phyloP scores from a whole-genome alignment of 1,140 invertebrate species.

The Palaemon carinicauda region DNA sequence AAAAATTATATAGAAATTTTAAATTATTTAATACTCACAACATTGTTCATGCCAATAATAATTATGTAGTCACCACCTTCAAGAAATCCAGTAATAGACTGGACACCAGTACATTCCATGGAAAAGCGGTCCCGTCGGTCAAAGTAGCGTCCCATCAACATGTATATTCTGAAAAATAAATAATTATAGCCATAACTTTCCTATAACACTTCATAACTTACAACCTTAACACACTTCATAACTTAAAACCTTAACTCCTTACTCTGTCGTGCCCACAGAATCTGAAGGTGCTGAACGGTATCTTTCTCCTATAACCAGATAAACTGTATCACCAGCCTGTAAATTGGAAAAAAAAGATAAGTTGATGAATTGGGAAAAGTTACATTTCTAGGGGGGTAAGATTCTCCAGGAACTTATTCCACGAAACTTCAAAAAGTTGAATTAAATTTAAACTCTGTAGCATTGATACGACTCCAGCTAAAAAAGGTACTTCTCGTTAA shows the following conservation, averaged over 20 bases:
- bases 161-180: not conserved
- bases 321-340: not conserved
- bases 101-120: not conserved
- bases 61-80: not conserved
- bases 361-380: too few relatives aligned
- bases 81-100: not conserved
- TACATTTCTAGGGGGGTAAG: too few relatives aligned
- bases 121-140: not conserved
- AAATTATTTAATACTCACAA: constrained; percentile 5
- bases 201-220: too few relatives aligned
- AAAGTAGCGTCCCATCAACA: not conserved
- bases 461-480: too few relatives aligned
- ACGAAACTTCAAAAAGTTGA: too few relatives aligned
- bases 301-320: not conserved
- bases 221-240: not conserved
- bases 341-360: too few relatives aligned
- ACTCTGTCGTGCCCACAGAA: not conserved
- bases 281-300: not conserved
- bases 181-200: too few relatives aligned
- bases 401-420: too few relatives aligned
- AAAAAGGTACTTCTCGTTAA: too few relatives aligned
- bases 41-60: not conserved
- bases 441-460: too few relatives aligned
- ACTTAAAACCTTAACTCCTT: not conserved
- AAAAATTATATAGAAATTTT: too few relatives aligned